Evolutionary conservation across 2,888 invertebrate species (phyloP), one percentile per base, ranked within the genome.

Genomic region (Rapana venosa): DNA sequence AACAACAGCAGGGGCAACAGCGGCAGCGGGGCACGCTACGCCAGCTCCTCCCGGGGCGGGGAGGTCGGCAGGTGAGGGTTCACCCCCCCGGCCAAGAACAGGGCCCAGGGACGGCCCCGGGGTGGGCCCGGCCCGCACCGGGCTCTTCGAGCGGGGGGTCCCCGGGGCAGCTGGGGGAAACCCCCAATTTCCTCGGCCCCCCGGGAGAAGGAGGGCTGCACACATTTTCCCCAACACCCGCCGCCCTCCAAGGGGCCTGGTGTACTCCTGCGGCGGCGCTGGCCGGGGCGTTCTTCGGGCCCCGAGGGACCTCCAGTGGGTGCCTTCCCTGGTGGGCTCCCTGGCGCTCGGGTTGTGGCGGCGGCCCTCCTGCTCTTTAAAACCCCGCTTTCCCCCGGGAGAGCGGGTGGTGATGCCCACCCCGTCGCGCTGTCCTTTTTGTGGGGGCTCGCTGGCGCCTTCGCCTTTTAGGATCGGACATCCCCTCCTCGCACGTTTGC

Each of bases 161-260:
- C 98, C 79, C n/a, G n/a, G n/a, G 97, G 97, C 89, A 98, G 98
- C 83, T 99, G 98, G 98, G 98, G 98, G 97, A 98, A 99, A n/a
- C n/a, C 96, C 99, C 99, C n/a, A 97, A 97, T 95, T 99, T 99
- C 96, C 96, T 99, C 99, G 8, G 97, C 98, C 95, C 97, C 98
- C 93, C 97, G 99, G 90, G 99, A 99, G 97, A 98, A 98, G 93
- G 98, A 99, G 96, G 98, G 96, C 97, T 97, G 96, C 97, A 97
- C 98, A 98, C 97, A 98, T 98, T 94, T 98, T 98, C 96, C 98
- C 98, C 91, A 98, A 98, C 96, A 97, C 98, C 95, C 97, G 98
- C 96, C 97, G 98, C 96, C 96, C 99, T 99, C 97, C 98, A 98
- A 97, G 98, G 97, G 91, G 97, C 96, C 97, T 99, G 95, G 97